phyloP scores from a whole-genome alignment of 2,888 invertebrate species.

The Agrilus biguttatus region DNA sequence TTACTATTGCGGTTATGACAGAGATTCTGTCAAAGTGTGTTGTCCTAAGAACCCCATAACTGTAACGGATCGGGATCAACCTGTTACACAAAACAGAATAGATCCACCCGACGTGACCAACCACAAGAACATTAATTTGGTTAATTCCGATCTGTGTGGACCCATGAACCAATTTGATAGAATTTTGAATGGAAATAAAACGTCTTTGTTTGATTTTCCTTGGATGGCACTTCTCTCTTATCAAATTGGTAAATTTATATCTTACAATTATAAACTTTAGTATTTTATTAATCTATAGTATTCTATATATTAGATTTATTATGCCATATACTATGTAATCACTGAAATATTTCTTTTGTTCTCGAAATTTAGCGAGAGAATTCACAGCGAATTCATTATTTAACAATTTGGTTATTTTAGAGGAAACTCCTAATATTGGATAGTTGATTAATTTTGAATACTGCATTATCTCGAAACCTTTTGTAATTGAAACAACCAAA shows the following conservation, averaged over 20 bases:
- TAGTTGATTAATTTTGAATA: no score
- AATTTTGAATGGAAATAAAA: constrained; percentile 39
- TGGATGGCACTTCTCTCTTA: constrained; percentile 66
- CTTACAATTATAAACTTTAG: background rate
- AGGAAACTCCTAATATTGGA: no score
- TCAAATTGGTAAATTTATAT: constrained; percentile 10
- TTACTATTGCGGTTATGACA: constrained; percentile 29
- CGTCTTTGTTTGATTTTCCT: constrained; percentile 50
- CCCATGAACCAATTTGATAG: constrained; percentile 24
- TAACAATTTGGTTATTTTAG: no score
- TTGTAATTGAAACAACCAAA: no score
- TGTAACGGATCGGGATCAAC: background rate
- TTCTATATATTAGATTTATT: no score
- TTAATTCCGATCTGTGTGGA: constrained; percentile 38
- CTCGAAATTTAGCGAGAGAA: no score
- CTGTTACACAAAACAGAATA: constrained; percentile 2
- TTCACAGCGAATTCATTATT: no score
- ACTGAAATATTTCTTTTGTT: no score
- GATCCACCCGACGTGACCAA: constrained; percentile 21
- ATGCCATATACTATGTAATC: no score
- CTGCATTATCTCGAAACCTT: no score
- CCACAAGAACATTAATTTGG: constrained; percentile 23
- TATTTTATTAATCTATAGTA: no score
- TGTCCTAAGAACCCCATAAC: constrained; percentile 25
- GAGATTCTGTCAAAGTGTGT: constrained; percentile 32